A percentile compares a stretch with the other conserved stretches of the same genome.
Evolutionary conservation across 2,888 invertebrate species (phyloP).

Genomic region (Pandemis heparana): DNA sequence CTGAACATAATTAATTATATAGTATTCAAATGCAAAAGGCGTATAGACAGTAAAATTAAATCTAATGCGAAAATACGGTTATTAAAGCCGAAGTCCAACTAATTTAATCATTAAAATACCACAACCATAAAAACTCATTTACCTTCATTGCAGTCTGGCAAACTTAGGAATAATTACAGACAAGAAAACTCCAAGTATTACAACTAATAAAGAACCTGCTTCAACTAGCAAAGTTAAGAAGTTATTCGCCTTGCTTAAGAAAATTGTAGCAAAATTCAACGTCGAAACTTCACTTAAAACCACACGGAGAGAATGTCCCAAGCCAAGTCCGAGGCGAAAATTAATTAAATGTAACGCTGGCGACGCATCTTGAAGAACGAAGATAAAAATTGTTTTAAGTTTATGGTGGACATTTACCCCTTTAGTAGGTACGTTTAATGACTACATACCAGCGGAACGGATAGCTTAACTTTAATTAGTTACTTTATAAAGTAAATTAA

Average conservation of each 20-base stretch:
- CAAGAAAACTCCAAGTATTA: neutral
- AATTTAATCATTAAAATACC: neutral
- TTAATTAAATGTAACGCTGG: conserved; percentile 37
- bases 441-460: no score
- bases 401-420: conserved; percentile 14
- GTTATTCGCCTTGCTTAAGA: conserved; percentile 14
- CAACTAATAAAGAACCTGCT: neutral
- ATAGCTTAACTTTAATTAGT: no score
- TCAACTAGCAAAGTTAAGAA: conserved; percentile 27
- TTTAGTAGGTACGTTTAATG: neutral
- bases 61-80: no score
- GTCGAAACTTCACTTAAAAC: conserved; percentile 32
- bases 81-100: neutral
- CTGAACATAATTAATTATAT: no score
- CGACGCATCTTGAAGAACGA: conserved; percentile 22
- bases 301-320: conserved; percentile 20
- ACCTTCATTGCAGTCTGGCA: neutral
- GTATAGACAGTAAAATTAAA: no score
- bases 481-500: no score
- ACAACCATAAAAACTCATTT: neutral
- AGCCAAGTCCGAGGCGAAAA: conserved; percentile 14
- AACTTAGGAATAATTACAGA: neutral
- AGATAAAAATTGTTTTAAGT: conserved; percentile 26
- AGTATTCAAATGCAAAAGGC: no score
- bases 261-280: conserved; percentile 16